phyloP scores from a whole-genome alignment of 2,113 vertebrate species.

The Hyla sarda region DNA sequence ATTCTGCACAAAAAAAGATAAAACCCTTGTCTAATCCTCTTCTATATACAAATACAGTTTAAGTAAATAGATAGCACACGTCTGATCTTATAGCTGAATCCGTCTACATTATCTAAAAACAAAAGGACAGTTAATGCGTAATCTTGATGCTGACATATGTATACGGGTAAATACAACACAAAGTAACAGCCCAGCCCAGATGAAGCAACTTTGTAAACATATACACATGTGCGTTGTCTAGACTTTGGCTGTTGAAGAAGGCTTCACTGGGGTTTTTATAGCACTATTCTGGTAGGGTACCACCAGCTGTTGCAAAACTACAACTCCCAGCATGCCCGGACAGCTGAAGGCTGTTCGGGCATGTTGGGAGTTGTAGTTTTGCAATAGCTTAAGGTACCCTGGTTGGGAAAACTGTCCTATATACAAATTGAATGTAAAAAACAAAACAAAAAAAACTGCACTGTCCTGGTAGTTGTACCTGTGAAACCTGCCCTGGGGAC shows the following conservation, averaged over 20 bases:
- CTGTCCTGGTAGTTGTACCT: too few species aligned
- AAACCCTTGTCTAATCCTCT: slow-evolving; percentile 35
- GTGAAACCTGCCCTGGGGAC: too few species aligned
- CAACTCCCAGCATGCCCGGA: too few species aligned
- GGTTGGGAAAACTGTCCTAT: too few species aligned
- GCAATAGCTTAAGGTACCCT: too few species aligned
- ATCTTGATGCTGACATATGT: slow-evolving; percentile 37
- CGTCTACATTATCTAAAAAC: not conserved
- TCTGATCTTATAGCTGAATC: slow-evolving; percentile 38
- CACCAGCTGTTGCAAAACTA: too few species aligned
- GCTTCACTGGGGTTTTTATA: not conserved
- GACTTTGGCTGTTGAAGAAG: not conserved
- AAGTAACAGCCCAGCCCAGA: not conserved
- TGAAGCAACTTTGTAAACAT: not conserved
- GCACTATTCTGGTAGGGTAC: too few species aligned
- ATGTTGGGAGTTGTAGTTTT: too few species aligned
- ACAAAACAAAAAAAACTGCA: too few species aligned
- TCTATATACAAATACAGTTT: slow-evolving; percentile 50
- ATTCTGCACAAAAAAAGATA: slow-evolving; percentile 43
- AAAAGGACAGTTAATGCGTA: not conserved
- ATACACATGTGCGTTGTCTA: not conserved
- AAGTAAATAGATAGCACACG: slow-evolving; percentile 55
- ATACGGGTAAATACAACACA: slow-evolving; percentile 7
- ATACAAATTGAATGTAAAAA: not conserved
- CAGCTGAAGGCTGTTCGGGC: too few species aligned